phyloP scores from a whole-genome alignment of 2,113 vertebrate species.

The Apeltes quadracus region DNA sequence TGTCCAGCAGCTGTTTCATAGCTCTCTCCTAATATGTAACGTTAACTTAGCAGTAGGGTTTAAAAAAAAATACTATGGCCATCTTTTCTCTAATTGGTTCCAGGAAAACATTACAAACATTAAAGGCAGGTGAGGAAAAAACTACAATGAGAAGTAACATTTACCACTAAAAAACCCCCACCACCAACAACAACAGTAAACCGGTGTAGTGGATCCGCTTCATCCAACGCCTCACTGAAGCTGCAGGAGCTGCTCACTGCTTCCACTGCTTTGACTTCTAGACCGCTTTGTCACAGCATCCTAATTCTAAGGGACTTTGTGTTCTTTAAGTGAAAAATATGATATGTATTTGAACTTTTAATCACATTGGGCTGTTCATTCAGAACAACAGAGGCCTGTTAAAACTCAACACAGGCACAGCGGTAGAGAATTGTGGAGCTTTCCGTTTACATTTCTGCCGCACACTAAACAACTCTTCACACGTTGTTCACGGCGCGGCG shows the following conservation, averaged over 20 bases:
- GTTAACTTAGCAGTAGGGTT: no score
- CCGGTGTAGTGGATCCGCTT: background rate
- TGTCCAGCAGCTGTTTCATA: background rate
- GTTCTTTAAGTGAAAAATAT: background rate
- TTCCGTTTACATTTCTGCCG: background rate
- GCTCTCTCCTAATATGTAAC: no score
- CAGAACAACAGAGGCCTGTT: no score
- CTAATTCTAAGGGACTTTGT: background rate
- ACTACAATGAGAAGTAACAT: background rate
- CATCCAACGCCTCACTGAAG: background rate
- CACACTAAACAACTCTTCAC: slow-evolving; percentile 4
- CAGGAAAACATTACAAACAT: no score
- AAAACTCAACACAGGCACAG: no score
- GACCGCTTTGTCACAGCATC: background rate
- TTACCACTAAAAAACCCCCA: background rate
- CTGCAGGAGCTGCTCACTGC: background rate
- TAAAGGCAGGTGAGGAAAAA: no score
- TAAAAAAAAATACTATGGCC: no score
- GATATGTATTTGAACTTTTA: background rate
- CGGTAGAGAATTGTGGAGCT: background rate
- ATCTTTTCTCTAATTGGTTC: no score
- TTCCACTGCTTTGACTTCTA: background rate
- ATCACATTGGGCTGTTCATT: background rate
- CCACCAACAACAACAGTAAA: background rate
- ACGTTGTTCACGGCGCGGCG: background rate